These are phyloP conservation scores for Cranoglanis bouderius DNA, from an alignment of 2,113 vertebrate genomes.

Conservation along the genomic window DNA sequence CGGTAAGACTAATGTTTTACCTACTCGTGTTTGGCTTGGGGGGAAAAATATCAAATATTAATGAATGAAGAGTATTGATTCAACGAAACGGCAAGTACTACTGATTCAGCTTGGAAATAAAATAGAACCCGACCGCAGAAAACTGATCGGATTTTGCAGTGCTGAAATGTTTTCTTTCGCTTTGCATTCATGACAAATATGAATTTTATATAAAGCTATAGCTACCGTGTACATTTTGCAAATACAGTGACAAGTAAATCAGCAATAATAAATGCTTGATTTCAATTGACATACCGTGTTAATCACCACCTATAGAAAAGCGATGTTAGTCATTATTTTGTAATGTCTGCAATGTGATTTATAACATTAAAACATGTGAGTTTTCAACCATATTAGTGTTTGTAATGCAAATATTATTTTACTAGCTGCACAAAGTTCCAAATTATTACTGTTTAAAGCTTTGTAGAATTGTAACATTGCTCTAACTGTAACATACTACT, in stretches of 20 bases:
- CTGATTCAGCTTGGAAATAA: not conserved
- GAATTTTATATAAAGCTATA: not conserved
- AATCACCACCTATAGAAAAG: not conserved
- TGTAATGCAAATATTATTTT: not conserved
- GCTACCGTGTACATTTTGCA: not conserved
- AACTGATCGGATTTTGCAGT: not conserved
- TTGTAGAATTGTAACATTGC: not conserved
- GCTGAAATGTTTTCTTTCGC: not conserved
- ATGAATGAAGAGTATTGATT: not conserved
- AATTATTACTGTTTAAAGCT: not conserved
- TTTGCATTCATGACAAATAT: not conserved
- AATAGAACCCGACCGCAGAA: not conserved
- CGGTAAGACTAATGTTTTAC: constrained; percentile 75
- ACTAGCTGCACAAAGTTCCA: not conserved
- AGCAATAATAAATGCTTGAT: not conserved
- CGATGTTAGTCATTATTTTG: not conserved
- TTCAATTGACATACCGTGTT: not conserved
- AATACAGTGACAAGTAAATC: not conserved
- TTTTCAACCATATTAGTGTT: not conserved
- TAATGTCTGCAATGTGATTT: not conserved
- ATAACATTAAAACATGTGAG: not conserved
- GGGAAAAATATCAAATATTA: not conserved
- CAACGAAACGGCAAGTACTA: not conserved
- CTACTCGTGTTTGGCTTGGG: not conserved
- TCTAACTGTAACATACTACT: not conserved